These are phyloP conservation scores for Poeciliopsis occidentalis DNA, from an alignment of 2,113 vertebrate genomes.

Conservation along the genomic window DNA sequence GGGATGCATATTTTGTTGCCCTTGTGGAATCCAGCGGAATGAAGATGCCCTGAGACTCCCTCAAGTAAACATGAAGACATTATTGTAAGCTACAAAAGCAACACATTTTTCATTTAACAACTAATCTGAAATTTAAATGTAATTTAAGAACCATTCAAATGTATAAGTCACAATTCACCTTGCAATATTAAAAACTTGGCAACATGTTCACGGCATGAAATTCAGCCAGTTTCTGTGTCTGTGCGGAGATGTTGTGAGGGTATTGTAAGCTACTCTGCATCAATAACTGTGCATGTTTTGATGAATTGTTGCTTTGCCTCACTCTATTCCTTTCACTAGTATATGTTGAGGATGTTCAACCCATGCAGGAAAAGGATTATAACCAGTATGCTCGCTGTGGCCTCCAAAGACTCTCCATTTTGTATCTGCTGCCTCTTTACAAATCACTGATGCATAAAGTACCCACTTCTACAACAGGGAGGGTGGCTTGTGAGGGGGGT, in stretches of 20 bases:
- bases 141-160: slow-evolving; percentile 79
- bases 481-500: slow-evolving; percentile 1
- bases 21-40: slow-evolving; percentile 18
- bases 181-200: slow-evolving; percentile 74
- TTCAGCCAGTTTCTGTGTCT: slow-evolving; percentile 19
- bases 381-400: slow-evolving; percentile 36
- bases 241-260: background rate
- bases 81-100: slow-evolving; percentile 56
- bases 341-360: slow-evolving; percentile 34
- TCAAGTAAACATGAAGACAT: slow-evolving; percentile 60
- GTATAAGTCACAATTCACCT: slow-evolving; percentile 71
- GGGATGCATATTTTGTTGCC: slow-evolving; percentile 45
- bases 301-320: slow-evolving; percentile 35
- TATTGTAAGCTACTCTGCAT: slow-evolving; percentile 19
- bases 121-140: slow-evolving; percentile 83
- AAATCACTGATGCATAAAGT: slow-evolving; percentile 68
- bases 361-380: slow-evolving; percentile 51
- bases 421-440: slow-evolving; percentile 65
- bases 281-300: slow-evolving; percentile 30
- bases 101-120: slow-evolving; percentile 74
- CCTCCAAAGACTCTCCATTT: slow-evolving; percentile 73
- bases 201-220: slow-evolving; percentile 57
- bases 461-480: slow-evolving; percentile 48
- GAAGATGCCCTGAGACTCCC: slow-evolving; percentile 34
- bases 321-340: slow-evolving; percentile 10